Conservation (phyloP, 2,113 vertebrate species). For the Nipponia nippon region DNA sequence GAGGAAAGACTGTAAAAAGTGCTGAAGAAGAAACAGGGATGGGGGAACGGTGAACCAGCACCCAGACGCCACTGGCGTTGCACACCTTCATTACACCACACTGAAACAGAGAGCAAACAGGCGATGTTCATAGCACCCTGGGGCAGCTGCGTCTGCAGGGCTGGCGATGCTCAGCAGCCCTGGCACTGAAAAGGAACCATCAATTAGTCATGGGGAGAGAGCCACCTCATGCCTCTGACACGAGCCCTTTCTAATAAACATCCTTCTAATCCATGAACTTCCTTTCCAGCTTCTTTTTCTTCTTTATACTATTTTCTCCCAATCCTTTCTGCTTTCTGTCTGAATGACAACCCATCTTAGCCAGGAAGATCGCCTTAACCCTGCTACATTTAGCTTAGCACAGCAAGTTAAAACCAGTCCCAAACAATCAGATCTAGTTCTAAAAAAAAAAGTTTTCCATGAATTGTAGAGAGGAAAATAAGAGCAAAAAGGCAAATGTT, state of each 20-base stretch:
- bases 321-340: background rate
- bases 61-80: rapidly evolving
- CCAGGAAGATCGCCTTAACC: background rate
- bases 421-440: background rate
- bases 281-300: background rate
- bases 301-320: background rate
- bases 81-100: rapidly evolving
- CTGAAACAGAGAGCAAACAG: rapidly evolving
- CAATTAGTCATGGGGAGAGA: background rate
- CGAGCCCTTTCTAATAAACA: background rate
- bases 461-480: background rate
- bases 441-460: background rate
- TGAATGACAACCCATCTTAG: background rate
- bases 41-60: background rate
- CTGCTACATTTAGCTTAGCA: background rate
- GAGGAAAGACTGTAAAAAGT: background rate
- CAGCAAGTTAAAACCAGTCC: background rate
- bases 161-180: background rate
- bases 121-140: rapidly evolving
- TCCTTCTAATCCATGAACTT: background rate
- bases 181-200: background rate
- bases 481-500: background rate
- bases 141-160: background rate
- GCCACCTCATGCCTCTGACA: background rate
- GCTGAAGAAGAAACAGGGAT: background rate